Evolutionary conservation across 2,113 vertebrate genomes (phyloP).

Genomic region (Megaleporinus macrocephalus): DNA sequence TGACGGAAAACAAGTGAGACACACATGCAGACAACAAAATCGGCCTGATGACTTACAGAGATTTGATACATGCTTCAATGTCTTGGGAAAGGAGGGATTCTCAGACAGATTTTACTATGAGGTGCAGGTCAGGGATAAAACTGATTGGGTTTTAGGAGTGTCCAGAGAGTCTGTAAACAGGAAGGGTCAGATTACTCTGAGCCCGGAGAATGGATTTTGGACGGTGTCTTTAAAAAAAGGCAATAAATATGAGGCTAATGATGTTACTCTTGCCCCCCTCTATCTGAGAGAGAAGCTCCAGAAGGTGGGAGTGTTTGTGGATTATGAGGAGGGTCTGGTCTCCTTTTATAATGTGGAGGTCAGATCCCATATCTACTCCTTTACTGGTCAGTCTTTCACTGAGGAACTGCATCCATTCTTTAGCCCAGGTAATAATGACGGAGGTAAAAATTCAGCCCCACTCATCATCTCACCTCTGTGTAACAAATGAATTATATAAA

Average conservation of each 20-base stretch:
- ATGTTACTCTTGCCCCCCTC: neutral
- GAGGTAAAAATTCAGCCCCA: neutral
- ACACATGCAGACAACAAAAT: neutral
- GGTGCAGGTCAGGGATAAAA: constrained; percentile 26
- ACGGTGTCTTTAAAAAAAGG: constrained; percentile 1
- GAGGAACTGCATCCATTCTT: constrained; percentile 12
- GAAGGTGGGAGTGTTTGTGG: constrained; percentile 39
- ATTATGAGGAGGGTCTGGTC: constrained; percentile 35
- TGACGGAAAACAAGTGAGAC: constrained; percentile 23
- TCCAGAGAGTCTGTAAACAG: constrained; percentile 12
- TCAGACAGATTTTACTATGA: constrained; percentile 13
- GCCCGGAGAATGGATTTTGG: constrained; percentile 1
- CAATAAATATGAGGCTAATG: constrained; percentile 15
- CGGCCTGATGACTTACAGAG: neutral
- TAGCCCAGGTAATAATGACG: constrained; percentile 4
- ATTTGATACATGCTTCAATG: neutral
- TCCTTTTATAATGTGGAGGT: constrained; percentile 40
- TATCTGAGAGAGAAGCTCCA: constrained; percentile 7
- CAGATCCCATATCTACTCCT: constrained; percentile 25
- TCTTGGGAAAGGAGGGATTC: constrained; percentile 33
- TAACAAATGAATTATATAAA: neutral
- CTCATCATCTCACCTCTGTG: neutral
- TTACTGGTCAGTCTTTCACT: constrained; percentile 25
- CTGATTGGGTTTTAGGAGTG: constrained; percentile 33
- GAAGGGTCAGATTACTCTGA: neutral